Conservation (phyloP, 2,113 vertebrate species). For the Melospiza melodia region DNA sequence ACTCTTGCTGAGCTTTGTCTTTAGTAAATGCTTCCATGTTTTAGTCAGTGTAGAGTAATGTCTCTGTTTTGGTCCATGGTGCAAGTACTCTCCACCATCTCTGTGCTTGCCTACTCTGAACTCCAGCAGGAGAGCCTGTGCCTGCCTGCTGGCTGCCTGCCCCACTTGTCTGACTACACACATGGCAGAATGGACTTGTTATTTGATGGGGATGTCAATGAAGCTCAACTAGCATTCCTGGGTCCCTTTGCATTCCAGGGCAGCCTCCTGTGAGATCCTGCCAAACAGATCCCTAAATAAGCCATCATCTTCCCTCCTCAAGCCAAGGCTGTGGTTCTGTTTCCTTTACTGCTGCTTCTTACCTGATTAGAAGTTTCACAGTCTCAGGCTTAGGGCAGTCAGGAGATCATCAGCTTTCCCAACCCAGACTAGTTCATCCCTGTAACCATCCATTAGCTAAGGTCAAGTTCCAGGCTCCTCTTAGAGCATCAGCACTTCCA, state of each 20-base stretch:
- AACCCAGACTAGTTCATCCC: background rate
- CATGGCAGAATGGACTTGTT: background rate
- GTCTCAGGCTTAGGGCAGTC: background rate
- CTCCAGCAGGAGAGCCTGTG: background rate
- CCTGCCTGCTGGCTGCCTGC: rapidly evolving
- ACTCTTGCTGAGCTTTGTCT: background rate
- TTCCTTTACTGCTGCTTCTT: background rate
- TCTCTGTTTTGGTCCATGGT: background rate
- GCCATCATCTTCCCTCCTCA: background rate
- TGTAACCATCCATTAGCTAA: background rate
- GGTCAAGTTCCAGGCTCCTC: background rate
- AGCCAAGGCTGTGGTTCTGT: background rate
- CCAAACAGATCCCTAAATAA: background rate
- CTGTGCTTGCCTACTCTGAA: background rate
- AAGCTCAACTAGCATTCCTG: background rate
- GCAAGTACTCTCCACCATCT: background rate
- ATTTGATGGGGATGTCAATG: background rate
- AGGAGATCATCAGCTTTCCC: background rate
- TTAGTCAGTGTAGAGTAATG: background rate
- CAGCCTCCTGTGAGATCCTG: background rate
- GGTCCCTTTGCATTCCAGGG: background rate
- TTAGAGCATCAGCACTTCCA: background rate
- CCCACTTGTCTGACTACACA: background rate
- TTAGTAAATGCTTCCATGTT: background rate
- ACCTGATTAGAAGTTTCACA: background rate